Evolutionary conservation across 2,113 vertebrate genomes (phyloP), one percentile per base, ranked within the genome.

Genomic region (Mormyrus iriodes): DNA sequence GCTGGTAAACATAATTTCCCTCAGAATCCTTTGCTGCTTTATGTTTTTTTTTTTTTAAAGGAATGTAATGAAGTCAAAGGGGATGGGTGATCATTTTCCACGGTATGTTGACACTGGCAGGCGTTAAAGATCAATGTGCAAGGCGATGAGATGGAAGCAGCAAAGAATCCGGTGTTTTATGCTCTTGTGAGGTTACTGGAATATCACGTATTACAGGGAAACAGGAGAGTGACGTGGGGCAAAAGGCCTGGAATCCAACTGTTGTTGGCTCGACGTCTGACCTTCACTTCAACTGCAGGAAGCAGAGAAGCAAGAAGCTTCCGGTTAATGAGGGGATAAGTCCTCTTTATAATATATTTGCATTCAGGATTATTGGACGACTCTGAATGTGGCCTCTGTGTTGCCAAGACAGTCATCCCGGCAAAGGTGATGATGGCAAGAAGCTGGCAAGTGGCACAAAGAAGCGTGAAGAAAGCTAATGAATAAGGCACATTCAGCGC

Each of bases 191-290:
- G 44, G 82, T 44, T 42, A 21, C 42, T 5, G n/a, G 48, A 84
- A 84, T 84, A 48, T 84, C 44, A 84, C 17, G 44, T 3, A 48
- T 48, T 48, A 46, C 35, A 13, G 73, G 35, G n/a, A 79, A 79
- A 42, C 73, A 42, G 73, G 35, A 73, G 69, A 42, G 73, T 19
- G 73, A 79, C 13, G 5, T 1, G 1, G 69, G 19, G 19, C 24
- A 21, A 84, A 13, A 46, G 44, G 44, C 19, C 42, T n/a, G 44
- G 82, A 48, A 84, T 84, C 82, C 44, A 48, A 91, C 90, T 76
- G 93, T 92, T 76, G 92, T 92, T 92, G 92, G 91, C 87, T 91
- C 85, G 88, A 90, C 91, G 90, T 90, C 89, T 90, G 88, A 89
- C 73, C 89, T 73, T 89, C 51, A 79, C 86, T 91, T 90, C 90